These are phyloP conservation scores for Manis crassicaudata DNA, from an alignment of 2,797 vertebrate species.

Conservation along the genomic window DNA sequence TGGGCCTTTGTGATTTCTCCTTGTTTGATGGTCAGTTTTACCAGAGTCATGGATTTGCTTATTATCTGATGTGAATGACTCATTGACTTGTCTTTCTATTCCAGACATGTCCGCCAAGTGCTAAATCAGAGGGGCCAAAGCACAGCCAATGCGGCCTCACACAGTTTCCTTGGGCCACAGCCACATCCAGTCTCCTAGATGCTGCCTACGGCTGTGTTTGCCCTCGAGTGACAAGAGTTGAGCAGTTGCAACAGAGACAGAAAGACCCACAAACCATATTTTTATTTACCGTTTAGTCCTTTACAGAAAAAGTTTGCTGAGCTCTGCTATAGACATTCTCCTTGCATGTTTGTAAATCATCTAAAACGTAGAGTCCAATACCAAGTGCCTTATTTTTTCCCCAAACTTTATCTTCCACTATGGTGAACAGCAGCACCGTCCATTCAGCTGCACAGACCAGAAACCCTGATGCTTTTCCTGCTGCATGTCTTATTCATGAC, in stretches of 20 bases:
- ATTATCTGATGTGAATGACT: background rate
- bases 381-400: background rate
- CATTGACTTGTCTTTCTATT: background rate
- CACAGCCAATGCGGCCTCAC: background rate
- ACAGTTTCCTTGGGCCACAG: background rate
- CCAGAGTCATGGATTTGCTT: background rate
- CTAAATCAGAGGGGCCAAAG: background rate
- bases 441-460: background rate
- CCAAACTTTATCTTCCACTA: rapidly evolving
- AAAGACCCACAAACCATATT: rapidly evolving
- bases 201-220: background rate
- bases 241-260: background rate
- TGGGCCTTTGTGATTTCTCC: background rate
- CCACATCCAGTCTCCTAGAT: background rate
- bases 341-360: background rate
- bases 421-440: background rate
- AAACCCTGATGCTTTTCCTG: background rate
- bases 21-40: background rate
- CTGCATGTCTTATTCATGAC: background rate
- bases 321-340: background rate
- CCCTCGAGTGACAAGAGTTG: background rate
- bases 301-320: background rate
- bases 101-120: background rate
- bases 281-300: background rate
- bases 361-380: background rate